phyloP scores from a whole-genome alignment of 2,888 invertebrate genomes.

The Ecliptopera silaceata region DNA sequence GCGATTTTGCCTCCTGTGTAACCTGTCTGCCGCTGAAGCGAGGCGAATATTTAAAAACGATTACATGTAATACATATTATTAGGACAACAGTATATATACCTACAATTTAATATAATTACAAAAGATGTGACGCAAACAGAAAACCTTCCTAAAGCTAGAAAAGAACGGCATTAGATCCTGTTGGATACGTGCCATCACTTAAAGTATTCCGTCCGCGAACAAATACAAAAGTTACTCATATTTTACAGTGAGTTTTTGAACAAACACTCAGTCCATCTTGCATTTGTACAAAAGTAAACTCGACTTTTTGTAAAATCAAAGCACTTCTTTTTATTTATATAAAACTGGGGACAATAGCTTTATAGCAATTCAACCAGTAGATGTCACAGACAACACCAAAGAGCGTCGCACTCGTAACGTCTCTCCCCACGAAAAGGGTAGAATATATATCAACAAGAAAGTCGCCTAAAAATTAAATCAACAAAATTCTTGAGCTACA shows the following conservation, averaged over 20 bases:
- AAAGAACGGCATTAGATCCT: constrained; percentile 4
- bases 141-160: background rate
- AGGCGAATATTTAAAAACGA: constrained; percentile 37
- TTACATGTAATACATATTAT: background rate
- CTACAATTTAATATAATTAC: too few relatives aligned
- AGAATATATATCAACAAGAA: background rate
- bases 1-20: constrained; percentile 53
- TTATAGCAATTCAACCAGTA: constrained; percentile 7
- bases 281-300: too few relatives aligned
- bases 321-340: background rate
- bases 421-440: constrained; percentile 8
- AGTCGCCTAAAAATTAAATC: constrained; percentile 3
- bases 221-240: constrained; percentile 1
- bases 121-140: constrained; percentile 3
- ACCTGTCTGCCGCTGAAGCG: constrained; percentile 58
- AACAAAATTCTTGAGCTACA: background rate
- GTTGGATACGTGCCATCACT: constrained; percentile 28
- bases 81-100: background rate
- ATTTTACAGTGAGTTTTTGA: background rate
- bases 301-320: too few relatives aligned
- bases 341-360: background rate
- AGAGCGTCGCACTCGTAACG: constrained; percentile 13
- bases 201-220: constrained; percentile 11
- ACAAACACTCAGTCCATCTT: too few relatives aligned
- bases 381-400: constrained; percentile 11